Conservation (phyloP, 2,888 invertebrate species). For the Drosophila histrio region DNA sequence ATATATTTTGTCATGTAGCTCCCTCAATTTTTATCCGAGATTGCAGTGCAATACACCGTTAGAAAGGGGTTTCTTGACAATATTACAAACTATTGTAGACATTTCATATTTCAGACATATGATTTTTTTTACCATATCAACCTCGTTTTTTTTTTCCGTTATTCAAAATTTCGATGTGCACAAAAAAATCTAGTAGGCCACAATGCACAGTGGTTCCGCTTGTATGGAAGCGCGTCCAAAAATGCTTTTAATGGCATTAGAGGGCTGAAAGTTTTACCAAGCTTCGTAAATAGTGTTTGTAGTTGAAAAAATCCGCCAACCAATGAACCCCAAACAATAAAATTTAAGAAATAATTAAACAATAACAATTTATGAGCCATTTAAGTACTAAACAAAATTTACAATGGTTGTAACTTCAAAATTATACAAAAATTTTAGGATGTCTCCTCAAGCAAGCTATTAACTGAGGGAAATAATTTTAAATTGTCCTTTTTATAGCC, state of each 20-base stretch:
- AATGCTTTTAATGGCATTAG: conserved; percentile 25
- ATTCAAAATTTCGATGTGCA: no score
- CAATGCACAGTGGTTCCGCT: no score
- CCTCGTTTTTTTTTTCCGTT: no score
- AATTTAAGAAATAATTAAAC: conserved; percentile 8
- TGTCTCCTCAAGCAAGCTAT: background rate
- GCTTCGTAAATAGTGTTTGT: conserved; percentile 9
- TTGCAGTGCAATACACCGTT: no score
- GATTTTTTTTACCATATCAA: no score
- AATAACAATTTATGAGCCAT: conserved; percentile 5
- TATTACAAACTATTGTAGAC: no score
- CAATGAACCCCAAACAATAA: background rate
- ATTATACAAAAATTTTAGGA: background rate
- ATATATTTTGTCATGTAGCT: no score
- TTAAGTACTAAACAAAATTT: background rate
- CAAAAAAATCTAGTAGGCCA: no score
- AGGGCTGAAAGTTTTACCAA: conserved; percentile 25
- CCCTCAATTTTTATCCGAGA: no score
- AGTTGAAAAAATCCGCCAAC: background rate
- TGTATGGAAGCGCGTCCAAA: conserved; percentile 18
- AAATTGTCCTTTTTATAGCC: background rate
- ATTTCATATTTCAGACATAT: no score
- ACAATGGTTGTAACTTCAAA: conserved; percentile 1
- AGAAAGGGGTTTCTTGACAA: no score
- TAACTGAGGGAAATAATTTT: background rate